These are phyloP conservation scores for Drosophila silvestris DNA, from an alignment of 2,888 invertebrate genomes.

Conservation along the genomic window DNA sequence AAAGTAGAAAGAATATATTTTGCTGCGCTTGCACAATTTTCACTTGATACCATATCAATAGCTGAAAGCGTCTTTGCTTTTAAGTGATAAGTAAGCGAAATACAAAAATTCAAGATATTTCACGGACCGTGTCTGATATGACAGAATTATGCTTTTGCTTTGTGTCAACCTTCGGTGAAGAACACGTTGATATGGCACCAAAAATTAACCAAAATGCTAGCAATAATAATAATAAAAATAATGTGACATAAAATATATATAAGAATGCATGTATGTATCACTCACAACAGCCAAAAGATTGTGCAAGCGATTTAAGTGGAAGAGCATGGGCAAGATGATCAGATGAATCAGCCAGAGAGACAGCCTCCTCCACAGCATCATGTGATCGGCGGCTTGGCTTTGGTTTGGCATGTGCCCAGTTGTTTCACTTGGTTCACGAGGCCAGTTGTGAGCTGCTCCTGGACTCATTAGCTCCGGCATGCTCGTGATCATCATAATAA, in stretches of 20 bases:
- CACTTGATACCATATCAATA: conserved; percentile 1
- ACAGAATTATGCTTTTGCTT: background rate
- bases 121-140: conserved; percentile 42
- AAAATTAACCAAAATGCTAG: conserved; percentile 7
- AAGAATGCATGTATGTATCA: background rate
- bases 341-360: conserved; percentile 14
- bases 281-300: background rate
- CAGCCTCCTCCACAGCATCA: background rate
- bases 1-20: background rate
- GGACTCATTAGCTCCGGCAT: conserved; percentile 49
- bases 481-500: conserved; percentile 44
- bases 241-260: background rate
- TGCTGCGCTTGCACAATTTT: background rate
- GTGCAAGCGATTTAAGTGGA: conserved; percentile 27
- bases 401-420: conserved; percentile 29
- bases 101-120: conserved; percentile 14
- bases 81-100: conserved; percentile 14
- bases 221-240: background rate
- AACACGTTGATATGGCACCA: conserved; percentile 42
- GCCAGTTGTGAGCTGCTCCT: conserved; percentile 20
- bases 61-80: background rate
- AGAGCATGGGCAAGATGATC: conserved; percentile 6
- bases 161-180: conserved; percentile 35
- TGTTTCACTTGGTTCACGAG: conserved; percentile 7
- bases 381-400: background rate